Percentiles rank a stretch among this genome's conserved stretches.
phyloP scores from a whole-genome alignment of 2,113 vertebrate species.

The Tautogolabrus adspersus region DNA sequence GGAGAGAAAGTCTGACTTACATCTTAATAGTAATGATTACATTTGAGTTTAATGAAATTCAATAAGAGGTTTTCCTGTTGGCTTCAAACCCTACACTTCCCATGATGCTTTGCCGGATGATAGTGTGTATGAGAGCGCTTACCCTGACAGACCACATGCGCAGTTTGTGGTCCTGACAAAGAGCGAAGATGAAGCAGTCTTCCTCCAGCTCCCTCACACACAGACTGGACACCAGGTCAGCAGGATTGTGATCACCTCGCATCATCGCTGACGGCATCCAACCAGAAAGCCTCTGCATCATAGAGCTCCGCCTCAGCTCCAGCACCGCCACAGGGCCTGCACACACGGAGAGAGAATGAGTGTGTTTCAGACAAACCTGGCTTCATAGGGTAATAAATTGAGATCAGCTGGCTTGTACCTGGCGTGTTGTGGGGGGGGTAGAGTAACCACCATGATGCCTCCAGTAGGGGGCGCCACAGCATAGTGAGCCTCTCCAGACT shows the following conservation, averaged over 20 bases:
- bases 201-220: slow-evolving; percentile 89
- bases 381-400: too few relatives aligned
- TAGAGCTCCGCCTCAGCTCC: slow-evolving; percentile 93
- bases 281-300: slow-evolving; percentile 90
- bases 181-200: slow-evolving; percentile 91
- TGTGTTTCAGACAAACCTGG: neutral
- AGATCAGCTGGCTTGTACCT: slow-evolving; percentile 77
- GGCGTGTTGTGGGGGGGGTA: slow-evolving; percentile 85
- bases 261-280: slow-evolving; percentile 94
- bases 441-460: slow-evolving; percentile 89
- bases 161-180: slow-evolving; percentile 95
- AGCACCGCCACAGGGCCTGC: slow-evolving; percentile 83
- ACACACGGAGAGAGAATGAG: neutral
- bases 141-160: slow-evolving; percentile 92
- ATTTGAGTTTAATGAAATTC: too few relatives aligned
- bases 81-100: too few relatives aligned
- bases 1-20: too few relatives aligned
- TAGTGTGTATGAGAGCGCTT: neutral
- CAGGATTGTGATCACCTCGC: slow-evolving; percentile 87
- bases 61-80: too few relatives aligned
- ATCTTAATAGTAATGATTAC: too few relatives aligned
- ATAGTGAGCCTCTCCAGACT: slow-evolving; percentile 89
- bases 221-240: slow-evolving; percentile 88
- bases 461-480: slow-evolving; percentile 88
- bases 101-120: too few relatives aligned